These are phyloP conservation scores for Brenthis daphne DNA, from an alignment of 2,888 invertebrate genomes.

Conservation along the genomic window DNA sequence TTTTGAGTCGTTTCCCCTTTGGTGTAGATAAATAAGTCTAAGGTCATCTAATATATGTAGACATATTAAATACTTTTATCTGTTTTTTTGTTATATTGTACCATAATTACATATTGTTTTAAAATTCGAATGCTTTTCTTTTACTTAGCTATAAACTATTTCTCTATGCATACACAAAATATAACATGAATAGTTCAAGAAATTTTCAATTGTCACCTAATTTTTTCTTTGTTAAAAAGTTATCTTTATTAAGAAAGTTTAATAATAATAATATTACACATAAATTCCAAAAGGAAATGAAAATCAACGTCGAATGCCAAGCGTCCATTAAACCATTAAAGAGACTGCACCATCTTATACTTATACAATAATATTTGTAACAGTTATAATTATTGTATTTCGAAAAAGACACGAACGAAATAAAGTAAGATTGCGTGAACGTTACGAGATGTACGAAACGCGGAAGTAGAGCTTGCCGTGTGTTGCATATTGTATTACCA, in stretches of 20 bases:
- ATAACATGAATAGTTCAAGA: too few relatives aligned
- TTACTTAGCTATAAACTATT: too few relatives aligned
- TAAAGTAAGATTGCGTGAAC: conserved; percentile 26
- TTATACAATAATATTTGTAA: conserved; percentile 23
- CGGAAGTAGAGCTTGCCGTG: conserved; percentile 13
- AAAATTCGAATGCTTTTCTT: too few relatives aligned
- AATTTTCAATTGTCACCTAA: too few relatives aligned
- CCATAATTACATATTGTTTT: too few relatives aligned
- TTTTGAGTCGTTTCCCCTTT: neutral
- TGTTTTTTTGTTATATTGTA: neutral
- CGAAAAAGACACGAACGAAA: conserved; percentile 24
- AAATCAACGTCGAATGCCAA: too few relatives aligned
- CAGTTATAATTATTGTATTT: conserved; percentile 21
- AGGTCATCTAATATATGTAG: neutral
- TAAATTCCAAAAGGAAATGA: too few relatives aligned
- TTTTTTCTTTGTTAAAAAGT: too few relatives aligned
- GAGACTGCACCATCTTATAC: neutral
- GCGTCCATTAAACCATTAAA: too few relatives aligned
- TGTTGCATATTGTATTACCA: conserved; percentile 7
- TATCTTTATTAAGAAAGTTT: too few relatives aligned
- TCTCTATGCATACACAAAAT: too few relatives aligned
- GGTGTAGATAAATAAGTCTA: neutral
- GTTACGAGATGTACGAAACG: conserved; percentile 25
- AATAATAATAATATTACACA: too few relatives aligned
- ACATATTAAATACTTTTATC: neutral